Evolutionary conservation across 2,797 vertebrate species (phyloP), one percentile per base, ranked within the genome.

Genomic region (Sitta carolinensis): DNA sequence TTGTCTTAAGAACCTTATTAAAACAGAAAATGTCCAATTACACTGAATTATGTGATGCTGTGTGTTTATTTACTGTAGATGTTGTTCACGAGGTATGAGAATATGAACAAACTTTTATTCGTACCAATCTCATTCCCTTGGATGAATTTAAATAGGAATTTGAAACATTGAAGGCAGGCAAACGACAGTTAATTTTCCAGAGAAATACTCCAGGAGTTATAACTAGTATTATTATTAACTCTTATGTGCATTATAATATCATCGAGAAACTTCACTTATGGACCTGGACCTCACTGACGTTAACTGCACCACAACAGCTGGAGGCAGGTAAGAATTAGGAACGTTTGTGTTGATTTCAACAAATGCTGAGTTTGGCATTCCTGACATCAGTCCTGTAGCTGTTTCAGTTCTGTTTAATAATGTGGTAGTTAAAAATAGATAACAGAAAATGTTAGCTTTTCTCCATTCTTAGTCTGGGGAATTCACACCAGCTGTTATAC

Each of bases 361-460:
- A 82, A 61, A 8, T 25, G 3, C 22, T 58, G 42, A 77, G 29
- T 64, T 83, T 25, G 83, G 13, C 22, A 36, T 80, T 68, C 26
- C 34, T 83, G n/a, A n/a, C 7, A 72, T 43, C 22, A 47, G 10
- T 54, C 21, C 6, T 23, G 25, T 29, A 47, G 38, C 23, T 72
- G 32, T 77, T 92, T 67, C 48, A 50, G 7, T 70, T 82, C 42
- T 82, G 16, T 79, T 92, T 83, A 70, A 80, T 63, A 83, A 74
- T 23, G 25, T 4, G 50, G 42, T 52, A 83, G 54, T 94, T 92
- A 85, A 93, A 90, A 93, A 84, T 42, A 93, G 81, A 57, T 34
- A 87, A 70, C 9, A 76, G 43, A 64, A 72, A 69, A 29, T 19
- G 15, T 51, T 85, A 80, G 15, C 42, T 34, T 83, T 84, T 93